phyloP scores from a whole-genome alignment of 2,888 invertebrate species.

The Athrips mouffetella region DNA sequence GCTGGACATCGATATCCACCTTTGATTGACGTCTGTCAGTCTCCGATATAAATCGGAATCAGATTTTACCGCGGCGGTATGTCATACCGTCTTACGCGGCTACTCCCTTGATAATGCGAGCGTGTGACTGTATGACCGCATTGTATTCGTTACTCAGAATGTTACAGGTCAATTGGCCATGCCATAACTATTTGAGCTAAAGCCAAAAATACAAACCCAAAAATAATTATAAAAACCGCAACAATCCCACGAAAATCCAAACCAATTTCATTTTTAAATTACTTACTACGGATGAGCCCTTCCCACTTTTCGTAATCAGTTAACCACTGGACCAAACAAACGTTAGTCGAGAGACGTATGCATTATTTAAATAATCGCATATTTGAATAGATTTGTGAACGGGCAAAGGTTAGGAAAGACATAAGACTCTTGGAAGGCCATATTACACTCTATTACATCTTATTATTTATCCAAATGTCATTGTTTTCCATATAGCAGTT shows the following conservation, averaged over 20 bases:
- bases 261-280: conserved; percentile 3
- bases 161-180: neutral
- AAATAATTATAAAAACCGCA: neutral
- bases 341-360: conserved; percentile 14
- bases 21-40: conserved; percentile 58
- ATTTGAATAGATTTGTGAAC: conserved; percentile 29
- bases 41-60: conserved; percentile 41
- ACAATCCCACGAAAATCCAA: neutral
- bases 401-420: conserved; percentile 27
- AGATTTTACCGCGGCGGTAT: conserved; percentile 33
- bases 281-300: conserved; percentile 12
- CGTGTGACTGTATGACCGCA: neutral
- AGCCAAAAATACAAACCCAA: too few relatives aligned
- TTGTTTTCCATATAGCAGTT: conserved; percentile 31
- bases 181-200: too few relatives aligned
- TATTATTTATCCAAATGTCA: conserved; percentile 40
- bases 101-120: conserved; percentile 7
- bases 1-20: conserved; percentile 39
- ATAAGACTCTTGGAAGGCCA: conserved; percentile 23
- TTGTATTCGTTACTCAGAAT: neutral
- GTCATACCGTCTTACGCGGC: conserved; percentile 18
- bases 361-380: conserved; percentile 26
- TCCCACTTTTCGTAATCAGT: conserved; percentile 18
- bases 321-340: conserved; percentile 12
- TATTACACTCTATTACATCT: conserved; percentile 18